Percentiles rank a stretch among this genome's conserved stretches.
phyloP scores from a whole-genome alignment of 2,113 vertebrate species.

The Vimba vimba region DNA sequence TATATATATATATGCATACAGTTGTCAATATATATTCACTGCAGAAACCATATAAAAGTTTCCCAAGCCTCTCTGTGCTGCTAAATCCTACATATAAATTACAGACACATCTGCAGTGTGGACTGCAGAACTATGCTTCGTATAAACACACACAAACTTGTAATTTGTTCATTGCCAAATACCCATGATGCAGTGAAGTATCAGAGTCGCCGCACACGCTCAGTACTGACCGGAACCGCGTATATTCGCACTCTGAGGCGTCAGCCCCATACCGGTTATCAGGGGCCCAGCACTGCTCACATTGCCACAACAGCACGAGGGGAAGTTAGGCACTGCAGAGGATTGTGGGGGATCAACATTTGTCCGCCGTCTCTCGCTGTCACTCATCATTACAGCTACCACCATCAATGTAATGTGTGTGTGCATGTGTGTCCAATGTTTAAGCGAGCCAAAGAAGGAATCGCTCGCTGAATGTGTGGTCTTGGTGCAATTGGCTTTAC shows the following conservation, averaged over 20 bases:
- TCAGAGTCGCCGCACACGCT: slow-evolving; percentile 64
- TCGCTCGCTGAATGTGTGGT: slow-evolving; percentile 67
- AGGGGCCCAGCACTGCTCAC: slow-evolving; percentile 66
- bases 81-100: slow-evolving; percentile 49
- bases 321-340: slow-evolving; percentile 66
- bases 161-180: slow-evolving; percentile 53
- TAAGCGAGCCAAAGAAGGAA: slow-evolving; percentile 30
- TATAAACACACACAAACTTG: slow-evolving; percentile 27
- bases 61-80: slow-evolving; percentile 17
- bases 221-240: slow-evolving; percentile 53
- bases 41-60: slow-evolving; percentile 27
- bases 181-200: slow-evolving; percentile 65
- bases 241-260: slow-evolving; percentile 57
- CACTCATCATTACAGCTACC: slow-evolving; percentile 66
- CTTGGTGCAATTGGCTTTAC: slow-evolving; percentile 61
- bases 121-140: slow-evolving; percentile 19
- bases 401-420: slow-evolving; percentile 47
- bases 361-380: slow-evolving; percentile 71
- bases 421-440: slow-evolving; percentile 58
- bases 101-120: slow-evolving; percentile 38
- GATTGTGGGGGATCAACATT: slow-evolving; percentile 69
- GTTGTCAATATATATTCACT: neutral
- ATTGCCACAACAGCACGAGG: slow-evolving; percentile 62
- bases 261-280: slow-evolving; percentile 58
- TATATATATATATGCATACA: slow-evolving; percentile 17